Conservation (phyloP, 2,113 vertebrate genomes). For the Ictidomys tridecemlineatus region DNA sequence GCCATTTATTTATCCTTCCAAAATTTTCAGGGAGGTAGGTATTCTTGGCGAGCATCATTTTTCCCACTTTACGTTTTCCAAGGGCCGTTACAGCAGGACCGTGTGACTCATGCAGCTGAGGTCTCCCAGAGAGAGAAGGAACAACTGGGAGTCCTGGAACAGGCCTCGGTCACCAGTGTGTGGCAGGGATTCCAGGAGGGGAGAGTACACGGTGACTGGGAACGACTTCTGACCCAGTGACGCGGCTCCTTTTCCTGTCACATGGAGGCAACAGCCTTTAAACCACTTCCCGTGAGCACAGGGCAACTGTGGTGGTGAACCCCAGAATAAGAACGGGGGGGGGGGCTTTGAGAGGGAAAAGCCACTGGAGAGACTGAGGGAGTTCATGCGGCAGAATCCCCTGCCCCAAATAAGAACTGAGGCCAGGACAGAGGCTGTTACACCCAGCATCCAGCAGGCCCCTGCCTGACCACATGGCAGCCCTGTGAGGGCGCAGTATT, state of each 20-base stretch:
- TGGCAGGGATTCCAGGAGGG: background rate
- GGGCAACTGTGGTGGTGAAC: background rate
- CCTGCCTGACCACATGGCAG: too few relatives aligned
- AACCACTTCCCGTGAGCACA: background rate
- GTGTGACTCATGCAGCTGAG: background rate
- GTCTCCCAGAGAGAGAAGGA: background rate
- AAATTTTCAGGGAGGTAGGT: background rate
- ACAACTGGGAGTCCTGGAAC: background rate
- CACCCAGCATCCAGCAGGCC: background rate
- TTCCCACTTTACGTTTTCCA: background rate
- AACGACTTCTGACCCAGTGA: background rate
- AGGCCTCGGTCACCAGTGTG: fast-evolving
- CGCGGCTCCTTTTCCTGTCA: background rate
- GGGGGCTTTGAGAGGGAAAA: background rate
- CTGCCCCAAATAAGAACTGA: background rate
- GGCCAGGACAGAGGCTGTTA: background rate
- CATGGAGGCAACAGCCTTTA: background rate
- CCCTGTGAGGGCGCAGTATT: fast-evolving
- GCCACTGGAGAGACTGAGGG: background rate
- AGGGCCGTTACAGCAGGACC: background rate
- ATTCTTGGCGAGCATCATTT: background rate
- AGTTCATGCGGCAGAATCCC: too few relatives aligned
- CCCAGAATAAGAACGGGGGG: background rate
- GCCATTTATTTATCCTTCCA: background rate
- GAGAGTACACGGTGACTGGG: background rate